Conservation (phyloP, 2,113 vertebrate genomes). For the Lonchura striata region DNA sequence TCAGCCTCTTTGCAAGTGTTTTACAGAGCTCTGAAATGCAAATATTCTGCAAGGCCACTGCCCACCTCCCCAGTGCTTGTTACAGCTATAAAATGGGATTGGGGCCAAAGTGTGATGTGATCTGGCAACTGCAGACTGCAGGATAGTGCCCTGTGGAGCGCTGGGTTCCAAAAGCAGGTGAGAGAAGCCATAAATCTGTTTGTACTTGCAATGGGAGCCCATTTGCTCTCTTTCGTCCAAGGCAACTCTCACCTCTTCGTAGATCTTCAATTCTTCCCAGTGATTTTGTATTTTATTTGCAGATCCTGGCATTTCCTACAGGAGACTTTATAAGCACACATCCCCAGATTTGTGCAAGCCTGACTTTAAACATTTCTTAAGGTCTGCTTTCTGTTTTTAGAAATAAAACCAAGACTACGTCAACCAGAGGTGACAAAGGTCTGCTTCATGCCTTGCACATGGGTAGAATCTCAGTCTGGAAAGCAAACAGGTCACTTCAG, state of each 20-base stretch:
- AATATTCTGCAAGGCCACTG: background rate
- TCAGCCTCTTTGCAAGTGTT: background rate
- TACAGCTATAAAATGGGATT: background rate
- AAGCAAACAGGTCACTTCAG: background rate
- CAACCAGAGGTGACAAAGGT: background rate
- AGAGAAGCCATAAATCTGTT: background rate
- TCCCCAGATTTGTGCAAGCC: background rate
- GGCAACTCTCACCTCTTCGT: background rate
- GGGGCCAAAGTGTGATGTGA: background rate
- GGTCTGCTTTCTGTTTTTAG: background rate
- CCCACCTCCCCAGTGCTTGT: background rate
- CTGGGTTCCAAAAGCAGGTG: background rate
- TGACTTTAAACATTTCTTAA: background rate
- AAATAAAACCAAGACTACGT: background rate
- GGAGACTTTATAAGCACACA: background rate
- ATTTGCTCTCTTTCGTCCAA: background rate
- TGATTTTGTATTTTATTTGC: background rate
- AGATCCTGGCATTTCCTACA: background rate
- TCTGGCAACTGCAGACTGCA: background rate
- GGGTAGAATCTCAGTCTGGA: background rate
- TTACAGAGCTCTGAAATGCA: background rate
- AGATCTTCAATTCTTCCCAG: background rate
- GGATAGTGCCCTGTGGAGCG: background rate
- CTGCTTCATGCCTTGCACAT: rapidly evolving
- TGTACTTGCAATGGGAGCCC: background rate